Conservation (phyloP, 2,797 vertebrate genomes). For the Balearica regulorum region DNA sequence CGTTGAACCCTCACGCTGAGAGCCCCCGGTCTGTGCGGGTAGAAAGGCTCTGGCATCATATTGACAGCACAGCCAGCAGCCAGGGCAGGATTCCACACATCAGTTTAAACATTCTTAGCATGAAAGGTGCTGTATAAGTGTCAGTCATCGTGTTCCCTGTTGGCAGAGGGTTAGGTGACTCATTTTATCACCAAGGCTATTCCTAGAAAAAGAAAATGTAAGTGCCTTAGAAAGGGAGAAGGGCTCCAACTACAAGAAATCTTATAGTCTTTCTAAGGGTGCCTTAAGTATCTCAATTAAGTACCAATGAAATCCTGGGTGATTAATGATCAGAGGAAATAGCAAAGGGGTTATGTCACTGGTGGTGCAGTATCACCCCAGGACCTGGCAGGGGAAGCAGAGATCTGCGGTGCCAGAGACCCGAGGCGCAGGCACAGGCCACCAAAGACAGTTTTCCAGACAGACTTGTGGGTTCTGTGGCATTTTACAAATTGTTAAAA, state of each 20-base stretch:
- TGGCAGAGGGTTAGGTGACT: constrained; percentile 31
- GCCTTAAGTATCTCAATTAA: neutral
- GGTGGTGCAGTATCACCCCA: neutral
- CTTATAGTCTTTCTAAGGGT: neutral
- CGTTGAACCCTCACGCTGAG: neutral
- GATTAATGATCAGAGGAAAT: constrained; percentile 41
- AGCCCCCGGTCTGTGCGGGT: accelerated
- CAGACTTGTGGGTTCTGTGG: neutral
- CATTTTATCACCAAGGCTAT: constrained; percentile 29
- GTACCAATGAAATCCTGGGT: neutral
- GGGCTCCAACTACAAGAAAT: neutral
- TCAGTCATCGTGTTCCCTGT: constrained; percentile 19
- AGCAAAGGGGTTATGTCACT: neutral
- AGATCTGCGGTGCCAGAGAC: neutral
- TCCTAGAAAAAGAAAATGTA: constrained; percentile 50
- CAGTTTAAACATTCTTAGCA: neutral
- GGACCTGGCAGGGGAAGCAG: neutral
- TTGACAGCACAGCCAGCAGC: neutral
- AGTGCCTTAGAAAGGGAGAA: constrained; percentile 25
- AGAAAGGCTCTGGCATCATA: neutral
- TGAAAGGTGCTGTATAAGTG: neutral
- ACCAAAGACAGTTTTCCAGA: neutral
- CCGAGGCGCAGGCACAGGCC: neutral
- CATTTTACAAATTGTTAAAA: neutral
- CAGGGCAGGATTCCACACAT: neutral